Evolutionary conservation across 2,888 invertebrate genomes (phyloP), one percentile per base, ranked within the genome.

Genomic region (Mystacides longicornis): DNA sequence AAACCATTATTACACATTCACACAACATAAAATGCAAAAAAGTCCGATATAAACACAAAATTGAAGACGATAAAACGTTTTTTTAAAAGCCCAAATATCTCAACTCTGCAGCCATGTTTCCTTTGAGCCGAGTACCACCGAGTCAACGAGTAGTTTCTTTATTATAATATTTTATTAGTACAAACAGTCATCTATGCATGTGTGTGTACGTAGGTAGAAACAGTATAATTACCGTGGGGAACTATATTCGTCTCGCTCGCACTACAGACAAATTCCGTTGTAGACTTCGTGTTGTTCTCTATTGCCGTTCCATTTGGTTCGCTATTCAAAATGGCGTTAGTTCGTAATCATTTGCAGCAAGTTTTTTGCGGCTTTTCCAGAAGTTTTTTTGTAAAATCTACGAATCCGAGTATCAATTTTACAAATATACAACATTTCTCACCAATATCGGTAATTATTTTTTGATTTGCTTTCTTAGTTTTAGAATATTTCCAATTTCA

Each of bases 281-380:
- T 11, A 27, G 11, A 27, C 27, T 27, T 7, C 4, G 37, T 37
- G 37, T 37, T 37, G 37, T 14, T 37, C n/a, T n/a, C 37, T 37
- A 14, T 37, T 14, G 37, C 37, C 16, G 14, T 37, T 14, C 16
- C 37, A 37, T 37, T 37, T 37, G n/a, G 3, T n/a, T 37, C 76
- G 77, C 77, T 77, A 77, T 77, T 75, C 77, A 77, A 77, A 75
- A 77, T 77, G 77, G 77, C 77, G 77, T 74, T 77, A 66, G 74
- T 75, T 74, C 71, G 72, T 72, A 74, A 76, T 71, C 71, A 56
- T 54, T 56, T 75, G 68, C 75, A 68, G 71, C 71, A 71, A 71
- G 75, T 74, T 67, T 75, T 76, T 71, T 69, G 71, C 69, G 73
- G 74, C 66, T 69, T 74, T 77, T 75, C 75, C 22, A 19, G 19